Conservation (phyloP, 1,140 invertebrate genomes). For the Drosophila neocordata region DNA sequence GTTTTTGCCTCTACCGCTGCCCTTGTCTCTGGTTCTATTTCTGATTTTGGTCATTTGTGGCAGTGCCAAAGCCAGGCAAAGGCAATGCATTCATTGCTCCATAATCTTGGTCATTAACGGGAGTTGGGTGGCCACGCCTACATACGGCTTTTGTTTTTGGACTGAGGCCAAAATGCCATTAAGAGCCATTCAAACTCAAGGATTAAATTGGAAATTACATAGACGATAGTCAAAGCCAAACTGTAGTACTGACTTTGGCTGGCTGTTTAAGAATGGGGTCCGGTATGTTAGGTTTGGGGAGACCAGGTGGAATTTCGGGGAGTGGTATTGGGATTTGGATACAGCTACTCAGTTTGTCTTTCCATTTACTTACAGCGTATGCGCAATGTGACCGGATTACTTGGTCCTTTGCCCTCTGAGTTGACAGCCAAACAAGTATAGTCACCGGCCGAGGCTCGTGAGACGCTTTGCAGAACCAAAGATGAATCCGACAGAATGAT, state of each 20-base stretch:
- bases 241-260: constrained; percentile 36
- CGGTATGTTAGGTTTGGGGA: not conserved
- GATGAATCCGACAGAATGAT: constrained; percentile 92
- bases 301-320: not conserved
- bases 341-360: constrained; percentile 37
- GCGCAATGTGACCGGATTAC: constrained; percentile 90
- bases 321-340: constrained; percentile 13
- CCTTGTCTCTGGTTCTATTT: constrained; percentile 16
- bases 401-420: constrained; percentile 90
- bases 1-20: constrained; percentile 1
- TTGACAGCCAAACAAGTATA: constrained; percentile 93
- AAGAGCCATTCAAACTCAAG: constrained; percentile 77
- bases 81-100: constrained; percentile 77
- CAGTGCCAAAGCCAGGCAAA: constrained; percentile 35
- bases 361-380: constrained; percentile 90
- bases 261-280: not conserved
- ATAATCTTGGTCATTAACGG: constrained; percentile 79
- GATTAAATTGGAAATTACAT: constrained; percentile 81
- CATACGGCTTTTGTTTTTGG: constrained; percentile 56
- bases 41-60: constrained; percentile 41
- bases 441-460: constrained; percentile 89
- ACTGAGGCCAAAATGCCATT: constrained; percentile 72
- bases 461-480: constrained; percentile 91
- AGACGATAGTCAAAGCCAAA: constrained; percentile 74
- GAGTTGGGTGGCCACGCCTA: constrained; percentile 27